phyloP scores from a whole-genome alignment of 2,888 invertebrate genomes.

The Rotaria socialis region DNA sequence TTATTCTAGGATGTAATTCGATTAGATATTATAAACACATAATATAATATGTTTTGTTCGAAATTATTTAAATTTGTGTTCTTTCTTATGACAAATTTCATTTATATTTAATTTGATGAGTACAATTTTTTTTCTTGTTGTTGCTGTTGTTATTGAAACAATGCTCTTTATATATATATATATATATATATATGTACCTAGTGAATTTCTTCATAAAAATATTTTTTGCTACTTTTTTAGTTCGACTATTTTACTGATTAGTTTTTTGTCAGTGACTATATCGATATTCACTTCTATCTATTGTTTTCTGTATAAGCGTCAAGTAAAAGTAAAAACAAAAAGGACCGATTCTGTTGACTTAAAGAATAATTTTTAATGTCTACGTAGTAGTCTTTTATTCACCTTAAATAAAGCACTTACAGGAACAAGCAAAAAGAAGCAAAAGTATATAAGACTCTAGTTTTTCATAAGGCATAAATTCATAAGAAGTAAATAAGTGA shows the following conservation, averaged over 20 bases:
- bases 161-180: no score
- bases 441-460: not conserved
- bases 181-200: no score
- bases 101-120: no score
- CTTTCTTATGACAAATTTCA: not conserved
- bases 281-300: no score
- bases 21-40: no score
- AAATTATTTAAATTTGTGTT: no score
- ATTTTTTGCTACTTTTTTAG: not conserved
- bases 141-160: no score
- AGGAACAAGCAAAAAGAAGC: not conserved
- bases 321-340: no score
- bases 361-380: not conserved
- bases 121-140: no score
- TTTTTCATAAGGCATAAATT: not conserved
- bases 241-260: not conserved
- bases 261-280: not conserved
- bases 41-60: no score
- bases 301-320: no score
- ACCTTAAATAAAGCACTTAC: not conserved
- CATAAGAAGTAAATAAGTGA: not conserved
- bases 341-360: not conserved
- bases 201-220: no score
- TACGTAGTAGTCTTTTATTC: not conserved
- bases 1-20: not conserved